phyloP scores from a whole-genome alignment of 2,113 vertebrate species.

The Dasyornis broadbenti region DNA sequence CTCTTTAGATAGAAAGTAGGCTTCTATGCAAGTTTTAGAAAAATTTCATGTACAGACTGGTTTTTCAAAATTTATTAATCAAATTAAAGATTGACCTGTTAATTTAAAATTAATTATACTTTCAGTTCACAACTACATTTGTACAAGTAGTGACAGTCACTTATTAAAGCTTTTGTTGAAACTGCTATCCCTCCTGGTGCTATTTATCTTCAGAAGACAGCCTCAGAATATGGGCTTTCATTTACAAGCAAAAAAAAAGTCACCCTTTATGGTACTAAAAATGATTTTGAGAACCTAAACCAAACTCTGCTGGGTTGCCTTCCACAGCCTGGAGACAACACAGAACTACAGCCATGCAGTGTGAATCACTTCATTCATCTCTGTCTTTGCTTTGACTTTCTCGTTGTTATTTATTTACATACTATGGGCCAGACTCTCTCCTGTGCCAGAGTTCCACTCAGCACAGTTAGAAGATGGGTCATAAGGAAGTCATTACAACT shows the following conservation, averaged over 20 bases:
- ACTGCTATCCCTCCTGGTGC: neutral
- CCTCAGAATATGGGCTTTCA: neutral
- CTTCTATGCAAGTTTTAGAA: neutral
- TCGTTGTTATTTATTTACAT: constrained; percentile 10
- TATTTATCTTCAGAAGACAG: neutral
- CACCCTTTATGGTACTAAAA: neutral
- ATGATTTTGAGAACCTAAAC: neutral
- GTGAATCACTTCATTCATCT: constrained; percentile 26
- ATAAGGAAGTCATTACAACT: constrained; percentile 41
- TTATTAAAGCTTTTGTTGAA: neutral
- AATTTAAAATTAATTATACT: neutral
- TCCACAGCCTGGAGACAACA: neutral
- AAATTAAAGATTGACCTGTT: neutral
- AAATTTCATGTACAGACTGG: neutral
- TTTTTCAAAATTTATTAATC: neutral
- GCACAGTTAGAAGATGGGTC: neutral
- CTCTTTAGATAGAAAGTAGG: neutral
- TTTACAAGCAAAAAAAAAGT: neutral
- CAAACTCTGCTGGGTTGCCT: neutral
- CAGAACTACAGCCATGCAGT: neutral
- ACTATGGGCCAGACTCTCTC: neutral
- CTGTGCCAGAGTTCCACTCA: constrained; percentile 18
- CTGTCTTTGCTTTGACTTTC: neutral
- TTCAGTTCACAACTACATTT: neutral
- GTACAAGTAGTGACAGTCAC: neutral